phyloP scores from a whole-genome alignment of 2,797 vertebrate genomes.

The Dallia pectoralis region DNA sequence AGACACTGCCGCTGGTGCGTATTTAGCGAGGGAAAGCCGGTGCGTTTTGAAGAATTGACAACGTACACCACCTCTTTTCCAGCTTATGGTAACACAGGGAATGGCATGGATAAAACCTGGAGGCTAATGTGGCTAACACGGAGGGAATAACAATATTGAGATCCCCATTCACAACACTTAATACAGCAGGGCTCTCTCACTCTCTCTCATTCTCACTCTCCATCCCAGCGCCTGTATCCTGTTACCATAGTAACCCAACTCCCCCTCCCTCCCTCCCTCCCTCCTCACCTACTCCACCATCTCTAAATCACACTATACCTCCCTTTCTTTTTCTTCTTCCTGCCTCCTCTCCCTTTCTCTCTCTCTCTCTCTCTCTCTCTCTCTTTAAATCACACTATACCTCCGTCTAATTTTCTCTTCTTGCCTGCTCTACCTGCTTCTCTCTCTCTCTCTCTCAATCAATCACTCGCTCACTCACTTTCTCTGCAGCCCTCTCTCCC shows the following conservation, averaged over 20 bases:
- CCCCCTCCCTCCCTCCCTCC: constrained; percentile 49
- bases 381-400: neutral
- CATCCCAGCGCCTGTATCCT: constrained; percentile 48
- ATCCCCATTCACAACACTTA: constrained; percentile 28
- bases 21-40: neutral
- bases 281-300: too few species aligned
- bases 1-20: too few species aligned
- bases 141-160: neutral
- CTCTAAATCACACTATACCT: constrained; percentile 30
- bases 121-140: neutral
- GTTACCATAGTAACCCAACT: constrained; percentile 67
- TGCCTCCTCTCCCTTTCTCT: constrained; percentile 40
- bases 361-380: too few species aligned
- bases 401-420: constrained; percentile 20
- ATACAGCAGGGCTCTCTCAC: constrained; percentile 26
- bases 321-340: constrained; percentile 48
- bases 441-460: too few species aligned
- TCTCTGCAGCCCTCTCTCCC: constrained; percentile 49
- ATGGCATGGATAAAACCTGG: neutral
- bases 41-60: neutral
- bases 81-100: neutral
- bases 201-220: constrained; percentile 41
- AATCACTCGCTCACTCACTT: constrained; percentile 17
- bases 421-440: too few species aligned
- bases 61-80: too few species aligned